Percentiles rank a stretch among this genome's conserved stretches.
Conservation (phyloP, 2,888 invertebrate genomes). For the Thymelicus sylvestris region DNA sequence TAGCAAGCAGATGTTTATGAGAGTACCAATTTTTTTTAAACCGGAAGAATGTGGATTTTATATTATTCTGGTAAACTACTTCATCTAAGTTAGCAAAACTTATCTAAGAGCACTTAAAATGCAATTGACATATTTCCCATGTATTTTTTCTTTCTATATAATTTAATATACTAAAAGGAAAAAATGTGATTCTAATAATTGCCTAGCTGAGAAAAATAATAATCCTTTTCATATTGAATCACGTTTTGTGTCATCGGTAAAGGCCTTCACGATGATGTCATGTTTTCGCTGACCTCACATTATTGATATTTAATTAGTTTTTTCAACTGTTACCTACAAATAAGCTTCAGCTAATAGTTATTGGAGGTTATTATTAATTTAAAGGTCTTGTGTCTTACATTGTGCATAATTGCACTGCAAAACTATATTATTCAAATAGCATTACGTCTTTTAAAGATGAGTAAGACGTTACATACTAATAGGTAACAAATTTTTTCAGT, state of each 20-base stretch:
- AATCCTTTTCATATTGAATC: conserved; percentile 56
- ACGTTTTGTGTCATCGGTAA: conserved; percentile 68
- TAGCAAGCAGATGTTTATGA: neutral
- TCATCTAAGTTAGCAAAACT: no score
- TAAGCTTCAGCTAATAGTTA: neutral
- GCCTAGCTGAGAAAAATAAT: conserved; percentile 12
- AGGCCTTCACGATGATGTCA: conserved; percentile 72
- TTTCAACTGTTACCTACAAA: conserved; percentile 30
- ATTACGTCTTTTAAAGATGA: no score
- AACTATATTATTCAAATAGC: no score
- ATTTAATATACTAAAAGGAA: neutral
- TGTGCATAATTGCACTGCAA: no score
- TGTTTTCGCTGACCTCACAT: conserved; percentile 60
- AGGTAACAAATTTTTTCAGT: no score
- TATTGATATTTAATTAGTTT: conserved; percentile 56
- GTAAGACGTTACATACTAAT: no score
- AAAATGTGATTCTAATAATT: neutral
- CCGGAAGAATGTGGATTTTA: no score
- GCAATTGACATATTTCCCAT: no score
- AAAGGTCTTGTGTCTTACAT: no score
- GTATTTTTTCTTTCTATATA: no score
- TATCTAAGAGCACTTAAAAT: no score
- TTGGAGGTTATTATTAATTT: conserved; percentile 1
- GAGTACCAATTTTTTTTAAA: neutral
- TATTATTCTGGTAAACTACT: no score